These are phyloP conservation scores for Sebastes flavidus DNA, from an alignment of 2,797 vertebrate genomes.

Conservation along the genomic window DNA sequence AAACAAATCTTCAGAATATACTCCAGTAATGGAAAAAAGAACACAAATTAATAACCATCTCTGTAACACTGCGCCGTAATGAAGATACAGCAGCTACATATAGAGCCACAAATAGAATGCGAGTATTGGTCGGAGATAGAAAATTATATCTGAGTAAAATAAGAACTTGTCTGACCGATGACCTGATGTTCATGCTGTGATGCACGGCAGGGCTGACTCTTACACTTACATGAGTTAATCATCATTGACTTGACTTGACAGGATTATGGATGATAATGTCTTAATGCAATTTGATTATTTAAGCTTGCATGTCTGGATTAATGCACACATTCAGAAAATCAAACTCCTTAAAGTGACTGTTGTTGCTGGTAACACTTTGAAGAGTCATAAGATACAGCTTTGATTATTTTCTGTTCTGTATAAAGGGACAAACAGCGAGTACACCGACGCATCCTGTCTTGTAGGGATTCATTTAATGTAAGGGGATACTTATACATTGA, in stretches of 20 bases:
- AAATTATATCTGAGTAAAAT: slow-evolving; percentile 22
- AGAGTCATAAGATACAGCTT: background rate
- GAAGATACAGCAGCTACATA: slow-evolving; percentile 32
- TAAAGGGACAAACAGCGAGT: background rate
- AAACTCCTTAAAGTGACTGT: background rate
- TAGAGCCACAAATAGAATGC: background rate
- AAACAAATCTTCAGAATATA: slow-evolving; percentile 31
- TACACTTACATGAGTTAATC: background rate
- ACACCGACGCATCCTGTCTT: background rate
- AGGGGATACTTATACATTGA: background rate
- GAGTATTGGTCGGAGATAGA: slow-evolving; percentile 29
- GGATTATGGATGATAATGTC: background rate
- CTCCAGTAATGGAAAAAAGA: slow-evolving; percentile 20
- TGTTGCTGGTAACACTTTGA: background rate
- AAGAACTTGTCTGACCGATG: background rate
- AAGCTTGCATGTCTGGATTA: background rate
- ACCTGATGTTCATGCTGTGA: background rate
- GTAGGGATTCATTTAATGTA: background rate
- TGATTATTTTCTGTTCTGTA: background rate
- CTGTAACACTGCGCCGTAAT: slow-evolving; percentile 8
- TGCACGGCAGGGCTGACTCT: background rate
- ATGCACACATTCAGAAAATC: background rate
- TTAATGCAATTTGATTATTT: background rate
- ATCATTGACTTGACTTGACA: background rate
- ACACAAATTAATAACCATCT: slow-evolving; percentile 25